Conservation (phyloP, 2,888 invertebrate species). For the Drosophila demipolita region DNA sequence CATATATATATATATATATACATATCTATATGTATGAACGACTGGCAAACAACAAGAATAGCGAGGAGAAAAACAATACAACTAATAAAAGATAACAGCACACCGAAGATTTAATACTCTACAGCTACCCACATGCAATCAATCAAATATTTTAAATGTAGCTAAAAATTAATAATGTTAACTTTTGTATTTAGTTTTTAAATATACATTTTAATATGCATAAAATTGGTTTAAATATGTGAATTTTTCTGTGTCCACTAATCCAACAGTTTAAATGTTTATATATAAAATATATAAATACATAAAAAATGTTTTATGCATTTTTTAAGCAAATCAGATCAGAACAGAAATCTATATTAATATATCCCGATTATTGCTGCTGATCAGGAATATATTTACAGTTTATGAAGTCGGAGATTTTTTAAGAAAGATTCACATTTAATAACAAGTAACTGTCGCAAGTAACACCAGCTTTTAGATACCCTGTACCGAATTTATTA, state of each 20-base stretch:
- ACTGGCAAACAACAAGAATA: constrained; percentile 47
- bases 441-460: neutral
- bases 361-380: neutral
- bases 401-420: neutral
- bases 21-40: constrained; percentile 13
- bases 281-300: neutral
- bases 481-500: neutral
- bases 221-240: neutral
- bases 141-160: neutral
- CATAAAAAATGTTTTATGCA: too few species aligned
- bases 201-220: neutral
- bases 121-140: neutral
- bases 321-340: too few species aligned
- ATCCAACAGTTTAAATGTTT: neutral
- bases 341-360: neutral
- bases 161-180: neutral
- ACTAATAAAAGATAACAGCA: constrained; percentile 18
- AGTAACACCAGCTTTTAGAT: neutral
- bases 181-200: neutral
- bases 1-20: constrained; percentile 8
- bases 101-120: neutral
- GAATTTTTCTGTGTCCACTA: neutral
- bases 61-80: constrained; percentile 36
- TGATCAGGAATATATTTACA: neutral
- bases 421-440: neutral